Evolutionary conservation across 2,113 vertebrate genomes (phyloP), one percentile per base, ranked within the genome.

Genomic region (Oncorhynchus tshawytscha): DNA sequence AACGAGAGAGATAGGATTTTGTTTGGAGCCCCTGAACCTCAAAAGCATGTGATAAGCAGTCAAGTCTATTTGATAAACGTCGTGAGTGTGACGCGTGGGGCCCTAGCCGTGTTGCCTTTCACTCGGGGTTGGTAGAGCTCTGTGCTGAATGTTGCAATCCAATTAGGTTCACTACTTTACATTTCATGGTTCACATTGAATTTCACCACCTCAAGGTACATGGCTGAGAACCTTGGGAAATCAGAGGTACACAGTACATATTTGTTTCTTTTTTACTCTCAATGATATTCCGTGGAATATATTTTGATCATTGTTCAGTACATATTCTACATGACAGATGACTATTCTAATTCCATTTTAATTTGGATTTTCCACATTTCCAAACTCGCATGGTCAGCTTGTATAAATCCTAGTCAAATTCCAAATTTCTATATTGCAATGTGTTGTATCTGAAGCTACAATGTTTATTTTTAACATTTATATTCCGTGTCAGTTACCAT

Each of bases 161-260:
- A 88, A 87, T 89, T 87, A 86, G 75, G 69, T 78, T 75, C 81
- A 89, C 84, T 73, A 75, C 82, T 84, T 84, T 81, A 84, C 84
- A 82, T 88, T 81, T 88, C 82, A 88, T 86, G 88, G 76, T 74
- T 86, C 73, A 75, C 82, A 81, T 83, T 86, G 87, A 80, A 84
- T 86, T 86, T 80, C 64, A 81, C 25, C 0, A 77, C 87, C 83
- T 73, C 70, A 34, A 88, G 84, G 78, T 49, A 76, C 73, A 64
- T 57, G 75, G 76, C 81, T 70, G 75, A 81, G 69, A 71, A 72
- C 79, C 81, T 78, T 72, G 72, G 51, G 76, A 81, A 84, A 88
- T 89, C 88, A 87, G 80, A 76, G 16, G 6, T 68, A 27, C 67
- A 6, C 48, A 5, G n/a, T 54, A 59, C 80, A 67, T 29, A 70